Evolutionary conservation across 1,140 invertebrate species (phyloP).

Genomic region (Calycopis cecrops): DNA sequence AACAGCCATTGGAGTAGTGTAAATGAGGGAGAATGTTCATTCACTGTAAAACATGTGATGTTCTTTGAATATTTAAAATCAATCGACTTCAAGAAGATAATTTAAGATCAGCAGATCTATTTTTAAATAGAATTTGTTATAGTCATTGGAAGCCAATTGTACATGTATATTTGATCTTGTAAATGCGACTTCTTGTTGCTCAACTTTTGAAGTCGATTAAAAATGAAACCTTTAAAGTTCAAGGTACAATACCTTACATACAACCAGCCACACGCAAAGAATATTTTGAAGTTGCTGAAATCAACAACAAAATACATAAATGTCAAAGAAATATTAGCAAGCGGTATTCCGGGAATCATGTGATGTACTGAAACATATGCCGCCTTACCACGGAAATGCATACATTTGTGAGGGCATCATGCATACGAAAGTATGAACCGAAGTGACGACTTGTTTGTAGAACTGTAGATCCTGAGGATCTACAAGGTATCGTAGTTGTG

Average conservation of each 20-base stretch:
- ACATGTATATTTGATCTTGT: too few relatives aligned
- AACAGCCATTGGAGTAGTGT: conserved; percentile 43
- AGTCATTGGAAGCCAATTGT: too few relatives aligned
- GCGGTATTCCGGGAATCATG: too few relatives aligned
- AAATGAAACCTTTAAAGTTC: conserved; percentile 59
- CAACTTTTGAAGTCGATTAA: conserved; percentile 20
- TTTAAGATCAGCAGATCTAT: too few relatives aligned
- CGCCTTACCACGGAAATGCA: too few relatives aligned
- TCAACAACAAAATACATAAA: conserved; percentile 69
- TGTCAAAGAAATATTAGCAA: conserved; percentile 19
- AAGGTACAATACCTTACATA: conserved; percentile 83
- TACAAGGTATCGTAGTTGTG: too few relatives aligned
- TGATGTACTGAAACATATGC: too few relatives aligned
- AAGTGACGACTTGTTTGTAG: too few relatives aligned
- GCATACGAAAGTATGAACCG: too few relatives aligned
- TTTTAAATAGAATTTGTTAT: too few relatives aligned
- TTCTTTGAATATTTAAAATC: conserved; percentile 33
- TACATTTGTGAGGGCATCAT: too few relatives aligned
- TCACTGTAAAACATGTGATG: conserved; percentile 65
- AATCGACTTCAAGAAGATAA: conserved; percentile 5
- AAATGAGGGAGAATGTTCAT: conserved; percentile 52
- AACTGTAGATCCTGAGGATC: too few relatives aligned
- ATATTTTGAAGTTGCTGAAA: conserved; percentile 84
- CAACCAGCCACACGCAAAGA: conserved; percentile 88
- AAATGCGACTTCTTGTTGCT: neutral